Evolutionary conservation across 2,113 vertebrate genomes (phyloP), one percentile per base, ranked within the genome.

Genomic region (Lasiurus borealis): DNA sequence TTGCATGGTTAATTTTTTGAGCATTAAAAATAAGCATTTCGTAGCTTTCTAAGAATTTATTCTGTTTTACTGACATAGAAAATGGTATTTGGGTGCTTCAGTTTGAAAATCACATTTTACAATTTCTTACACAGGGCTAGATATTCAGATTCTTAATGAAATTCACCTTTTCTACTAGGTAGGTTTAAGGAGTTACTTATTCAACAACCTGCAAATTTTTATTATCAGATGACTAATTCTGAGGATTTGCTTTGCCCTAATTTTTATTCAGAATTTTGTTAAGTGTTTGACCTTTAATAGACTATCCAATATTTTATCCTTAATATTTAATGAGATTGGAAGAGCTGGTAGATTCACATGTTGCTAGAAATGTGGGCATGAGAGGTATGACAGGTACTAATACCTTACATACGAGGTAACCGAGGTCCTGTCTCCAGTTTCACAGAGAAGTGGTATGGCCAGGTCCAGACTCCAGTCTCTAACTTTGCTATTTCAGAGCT

Each of bases 231-330:
- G 31, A 64, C 27, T 31, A 6, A 84, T 78, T 76, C n/a, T 78
- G 46, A 34, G 46, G 21, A 12, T 36, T 16, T 36, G 40, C 40
- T 40, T 40, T 40, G 40, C 40, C 40, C 40, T 40, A 40, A 40
- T 40, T 46, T 87, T 59, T 62, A 64, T 89, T 76, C 40, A 50
- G 73, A 82, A 54, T 25, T 76, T 93, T 36, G 46, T 84, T 95
- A 23, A 29, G 52, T 34, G 6, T 78, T 89, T 94, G 40, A 59
- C 36, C 21, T 82, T 85, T 52, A 18, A n/a, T n/a, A 12, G 77
- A 54, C 27, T 62, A 10, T 14, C 13, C 46, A 52, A 2, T n/a
- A 46, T 62, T 59, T 88, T 48, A 27, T 36, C 7, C 0, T 85
- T 50, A 31, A n/a, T 40, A 14, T 73, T 80, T 76, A 81, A 48